Base-by-base conservation (phyloP, 2,888 invertebrate genomes). In the Hipparchia sbordonii region DNA sequence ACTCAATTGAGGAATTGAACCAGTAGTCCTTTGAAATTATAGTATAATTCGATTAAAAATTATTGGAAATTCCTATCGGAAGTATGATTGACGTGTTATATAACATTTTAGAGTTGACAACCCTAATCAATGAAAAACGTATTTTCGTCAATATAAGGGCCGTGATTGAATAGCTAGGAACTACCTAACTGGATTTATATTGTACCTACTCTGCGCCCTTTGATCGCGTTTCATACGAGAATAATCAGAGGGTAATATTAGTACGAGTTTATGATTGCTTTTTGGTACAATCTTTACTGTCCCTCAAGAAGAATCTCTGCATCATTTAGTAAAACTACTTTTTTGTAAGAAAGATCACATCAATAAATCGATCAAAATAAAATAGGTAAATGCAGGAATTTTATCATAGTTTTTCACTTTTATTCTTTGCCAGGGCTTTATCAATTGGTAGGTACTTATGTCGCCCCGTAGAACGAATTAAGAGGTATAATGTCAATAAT, bases 201-300 rank as follows among this genome's bases (percentile, higher is more conserved):
- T 39, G 52, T 56, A 65, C 48, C 48, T 48, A 48, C 68, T 59
- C 67, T n/a, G 63, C 67, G 63, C 73, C 71, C 68, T 73, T 74
- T 73, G 70, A 74, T 72, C 76, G 72, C 71, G 66, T 73, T 74
- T 65, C 74, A 74, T 73, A 67, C 69, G 67, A 48, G 74, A 74
- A 71, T 74, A 74, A 74, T 69, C 72, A 72, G 68, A 59, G 72
- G 66, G 52, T 66, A 54, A 62, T 62, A 69, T 54, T 62, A 60
- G 63, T 60, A 10, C 67, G 63, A 71, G 67, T 72, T 73, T 75
- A 65, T 67, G 72, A 72, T 70, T 67, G 60, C 67, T 70, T 63
- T 60, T 67, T 46, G 13, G 23, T n/a, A 51, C 60, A 70, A 67
- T 70, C 59, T 60, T 63, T 52, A 54, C 54, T 62, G 39, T 52